These are phyloP conservation scores for Bradypodion pumilum DNA, from an alignment of 2,797 vertebrate genomes.

Conservation along the genomic window DNA sequence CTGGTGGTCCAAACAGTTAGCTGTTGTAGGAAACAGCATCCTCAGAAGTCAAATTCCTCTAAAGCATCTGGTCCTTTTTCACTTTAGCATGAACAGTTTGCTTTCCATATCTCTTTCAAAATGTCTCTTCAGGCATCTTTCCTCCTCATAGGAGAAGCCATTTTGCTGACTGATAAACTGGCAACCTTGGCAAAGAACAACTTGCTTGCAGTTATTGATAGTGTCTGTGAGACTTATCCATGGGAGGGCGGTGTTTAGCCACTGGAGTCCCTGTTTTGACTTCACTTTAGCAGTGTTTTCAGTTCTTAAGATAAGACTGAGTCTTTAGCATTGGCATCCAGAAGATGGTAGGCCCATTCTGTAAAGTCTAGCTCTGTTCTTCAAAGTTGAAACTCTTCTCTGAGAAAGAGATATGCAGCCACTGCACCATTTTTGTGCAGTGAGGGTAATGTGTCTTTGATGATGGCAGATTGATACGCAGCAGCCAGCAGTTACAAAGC, in stretches of 20 bases:
- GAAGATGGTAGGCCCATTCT: neutral
- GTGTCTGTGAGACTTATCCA: conserved; percentile 66
- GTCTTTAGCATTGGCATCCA: neutral
- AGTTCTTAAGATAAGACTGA: neutral
- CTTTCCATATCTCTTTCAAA: conserved; percentile 4
- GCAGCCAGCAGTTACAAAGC: too few species aligned
- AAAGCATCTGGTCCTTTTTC: neutral
- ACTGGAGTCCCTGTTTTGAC: conserved; percentile 54
- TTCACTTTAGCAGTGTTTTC: fast-evolving
- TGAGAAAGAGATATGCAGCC: too few species aligned
- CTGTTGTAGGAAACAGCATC: conserved; percentile 7
- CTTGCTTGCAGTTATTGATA: neutral
- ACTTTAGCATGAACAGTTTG: neutral
- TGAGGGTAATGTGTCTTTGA: neutral
- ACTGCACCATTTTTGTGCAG: neutral
- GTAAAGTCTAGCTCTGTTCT: neutral
- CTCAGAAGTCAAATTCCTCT: neutral
- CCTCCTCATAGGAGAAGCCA: neutral
- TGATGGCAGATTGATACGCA: too few species aligned
- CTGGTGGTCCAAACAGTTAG: conserved; percentile 3
- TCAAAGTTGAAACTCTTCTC: neutral
- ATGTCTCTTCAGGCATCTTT: neutral
- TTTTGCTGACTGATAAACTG: conserved; percentile 9
- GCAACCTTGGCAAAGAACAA: conserved; percentile 15
- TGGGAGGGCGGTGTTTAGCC: conserved; percentile 73